These are phyloP conservation scores for Lagenorhynchus albirostris DNA, from an alignment of 2,113 vertebrate species.

Conservation along the genomic window DNA sequence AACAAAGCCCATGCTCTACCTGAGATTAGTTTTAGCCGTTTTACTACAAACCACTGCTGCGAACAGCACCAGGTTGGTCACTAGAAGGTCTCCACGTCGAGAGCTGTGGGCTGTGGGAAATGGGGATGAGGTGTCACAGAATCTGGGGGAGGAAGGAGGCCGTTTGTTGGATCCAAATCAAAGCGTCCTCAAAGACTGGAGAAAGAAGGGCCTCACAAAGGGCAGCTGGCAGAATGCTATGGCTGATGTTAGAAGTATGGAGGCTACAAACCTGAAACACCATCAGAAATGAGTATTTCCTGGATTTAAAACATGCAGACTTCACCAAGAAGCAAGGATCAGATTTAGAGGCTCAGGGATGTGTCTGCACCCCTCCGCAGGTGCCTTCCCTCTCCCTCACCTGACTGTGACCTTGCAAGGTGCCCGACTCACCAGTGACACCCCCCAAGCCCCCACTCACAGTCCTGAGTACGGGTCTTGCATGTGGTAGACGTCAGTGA, in stretches of 20 bases:
- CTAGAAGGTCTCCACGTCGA: background rate
- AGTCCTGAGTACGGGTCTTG: background rate
- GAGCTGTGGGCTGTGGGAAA: rapidly evolving
- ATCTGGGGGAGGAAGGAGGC: background rate
- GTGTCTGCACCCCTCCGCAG: background rate
- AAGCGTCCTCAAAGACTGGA: background rate
- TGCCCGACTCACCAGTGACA: background rate
- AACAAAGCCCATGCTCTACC: background rate
- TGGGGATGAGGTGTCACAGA: background rate
- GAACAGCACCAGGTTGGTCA: background rate
- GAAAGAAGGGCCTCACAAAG: background rate
- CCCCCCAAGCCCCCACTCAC: background rate
- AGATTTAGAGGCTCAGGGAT: background rate
- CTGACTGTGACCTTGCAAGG: background rate
- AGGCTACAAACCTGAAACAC: background rate
- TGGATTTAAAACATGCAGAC: background rate
- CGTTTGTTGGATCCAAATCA: background rate
- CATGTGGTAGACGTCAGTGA: rapidly evolving
- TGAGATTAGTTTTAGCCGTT: background rate
- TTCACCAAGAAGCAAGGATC: background rate
- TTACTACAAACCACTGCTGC: background rate
- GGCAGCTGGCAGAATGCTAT: background rate
- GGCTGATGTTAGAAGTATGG: background rate
- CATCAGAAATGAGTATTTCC: background rate
- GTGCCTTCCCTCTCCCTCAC: background rate